Percentiles rank a stretch among this genome's conserved stretches.
Conservation (phyloP, 2,888 invertebrate species). For the Steinernema hermaphroditum region DNA sequence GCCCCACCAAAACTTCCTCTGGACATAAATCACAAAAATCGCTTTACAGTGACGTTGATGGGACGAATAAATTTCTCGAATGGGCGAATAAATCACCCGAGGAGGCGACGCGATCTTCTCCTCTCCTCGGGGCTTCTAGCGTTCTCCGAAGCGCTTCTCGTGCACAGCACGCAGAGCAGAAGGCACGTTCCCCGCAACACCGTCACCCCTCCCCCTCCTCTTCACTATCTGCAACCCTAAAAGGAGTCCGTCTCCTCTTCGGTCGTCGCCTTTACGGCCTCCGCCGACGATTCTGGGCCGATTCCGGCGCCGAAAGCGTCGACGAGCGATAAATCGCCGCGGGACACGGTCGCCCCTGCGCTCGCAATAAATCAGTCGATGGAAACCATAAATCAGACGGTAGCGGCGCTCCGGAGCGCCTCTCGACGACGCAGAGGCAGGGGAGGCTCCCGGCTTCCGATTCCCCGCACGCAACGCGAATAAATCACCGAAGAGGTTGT, state of each 20-base stretch:
- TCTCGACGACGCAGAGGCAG: background rate
- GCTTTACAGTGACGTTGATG: background rate
- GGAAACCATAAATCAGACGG: constrained; percentile 26
- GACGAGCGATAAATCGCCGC: constrained; percentile 20
- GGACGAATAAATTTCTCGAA: background rate
- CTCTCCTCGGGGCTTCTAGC: background rate
- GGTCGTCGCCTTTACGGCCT: background rate
- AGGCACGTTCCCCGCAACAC: background rate
- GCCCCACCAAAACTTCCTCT: no score
- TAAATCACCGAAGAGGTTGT: constrained; percentile 6
- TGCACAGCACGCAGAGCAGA: background rate
- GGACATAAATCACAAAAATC: background rate
- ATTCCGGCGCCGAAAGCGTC: constrained; percentile 23
- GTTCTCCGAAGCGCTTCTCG: background rate
- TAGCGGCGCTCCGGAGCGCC: constrained; percentile 22
- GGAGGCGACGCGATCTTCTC: background rate
- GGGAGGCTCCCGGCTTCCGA: constrained; percentile 10
- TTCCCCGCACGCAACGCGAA: constrained; percentile 18
- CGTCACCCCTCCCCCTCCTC: background rate
- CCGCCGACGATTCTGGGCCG: background rate
- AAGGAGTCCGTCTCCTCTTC: background rate
- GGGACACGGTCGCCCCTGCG: constrained; percentile 10
- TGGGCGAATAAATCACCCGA: constrained; percentile 7
- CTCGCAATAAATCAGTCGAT: constrained; percentile 28
- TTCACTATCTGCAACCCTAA: background rate